phyloP scores from a whole-genome alignment of 1,140 invertebrate species.

The Drosophila miranda region DNA sequence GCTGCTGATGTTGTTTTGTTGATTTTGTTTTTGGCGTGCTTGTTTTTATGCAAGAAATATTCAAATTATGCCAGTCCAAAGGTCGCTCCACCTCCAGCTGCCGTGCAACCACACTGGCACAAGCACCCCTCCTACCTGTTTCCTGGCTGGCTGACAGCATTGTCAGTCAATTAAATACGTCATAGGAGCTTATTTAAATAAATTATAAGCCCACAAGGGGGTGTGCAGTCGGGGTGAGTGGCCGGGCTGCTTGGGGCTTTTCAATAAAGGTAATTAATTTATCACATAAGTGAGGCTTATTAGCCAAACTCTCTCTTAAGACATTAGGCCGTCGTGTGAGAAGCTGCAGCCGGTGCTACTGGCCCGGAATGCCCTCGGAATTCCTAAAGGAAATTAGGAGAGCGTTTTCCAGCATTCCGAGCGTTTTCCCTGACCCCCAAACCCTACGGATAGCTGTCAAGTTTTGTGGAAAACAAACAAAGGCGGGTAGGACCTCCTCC shows the following conservation, averaged over 20 bases:
- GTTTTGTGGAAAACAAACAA: constrained; percentile 29
- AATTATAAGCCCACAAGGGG: constrained; percentile 62
- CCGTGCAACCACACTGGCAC: background rate
- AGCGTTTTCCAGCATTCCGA: constrained; percentile 23
- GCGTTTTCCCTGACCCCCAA: constrained; percentile 5
- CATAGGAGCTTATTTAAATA: constrained; percentile 80
- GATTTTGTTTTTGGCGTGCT: constrained; percentile 67
- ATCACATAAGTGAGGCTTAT: constrained; percentile 71
- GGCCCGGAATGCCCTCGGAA: constrained; percentile 34
- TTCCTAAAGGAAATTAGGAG: constrained; percentile 75
- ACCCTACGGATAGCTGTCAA: constrained; percentile 18
- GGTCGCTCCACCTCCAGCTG: constrained; percentile 32
- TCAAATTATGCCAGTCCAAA: constrained; percentile 66
- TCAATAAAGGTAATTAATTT: constrained; percentile 76
- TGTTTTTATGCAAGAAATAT: constrained; percentile 79
- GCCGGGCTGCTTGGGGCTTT: constrained; percentile 44
- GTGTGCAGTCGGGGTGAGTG: background rate
- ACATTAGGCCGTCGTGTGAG: constrained; percentile 72
- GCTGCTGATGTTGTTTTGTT: constrained; percentile 58
- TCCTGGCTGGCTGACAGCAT: constrained; percentile 45
- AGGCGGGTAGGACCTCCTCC: background rate
- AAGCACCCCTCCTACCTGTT: background rate
- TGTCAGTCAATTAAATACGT: constrained; percentile 80
- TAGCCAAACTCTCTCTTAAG: constrained; percentile 59
- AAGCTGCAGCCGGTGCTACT: constrained; percentile 47